These are phyloP conservation scores for Scomber scombrus DNA, from an alignment of 2,113 vertebrate species.

Conservation along the genomic window DNA sequence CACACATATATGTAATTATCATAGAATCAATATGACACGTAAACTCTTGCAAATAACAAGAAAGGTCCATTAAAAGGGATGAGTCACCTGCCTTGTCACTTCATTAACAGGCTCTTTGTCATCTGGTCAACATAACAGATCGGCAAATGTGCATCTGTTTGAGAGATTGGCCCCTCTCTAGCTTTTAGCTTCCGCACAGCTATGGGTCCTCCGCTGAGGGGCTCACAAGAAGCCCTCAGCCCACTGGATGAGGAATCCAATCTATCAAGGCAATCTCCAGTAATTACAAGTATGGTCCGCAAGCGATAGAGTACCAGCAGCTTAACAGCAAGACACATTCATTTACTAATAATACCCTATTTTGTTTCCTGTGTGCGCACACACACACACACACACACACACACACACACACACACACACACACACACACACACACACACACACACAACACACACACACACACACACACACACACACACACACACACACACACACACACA, in stretches of 20 bases:
- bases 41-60: neutral
- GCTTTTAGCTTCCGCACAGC: neutral
- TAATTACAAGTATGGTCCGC: slow-evolving; percentile 42
- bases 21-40: slow-evolving; percentile 11
- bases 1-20: slow-evolving; percentile 9
- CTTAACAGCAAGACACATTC: slow-evolving; percentile 45
- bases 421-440: slow-evolving; percentile 27
- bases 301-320: slow-evolving; percentile 7
- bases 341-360: slow-evolving; percentile 51
- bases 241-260: slow-evolving; percentile 16
- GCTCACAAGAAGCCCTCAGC: slow-evolving; percentile 20
- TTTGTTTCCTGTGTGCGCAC: slow-evolving; percentile 41
- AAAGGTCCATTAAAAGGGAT: slow-evolving; percentile 7
- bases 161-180: neutral
- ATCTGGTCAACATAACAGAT: slow-evolving; percentile 2
- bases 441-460: slow-evolving; percentile 10
- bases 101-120: slow-evolving; percentile 2
- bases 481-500: slow-evolving; percentile 29
- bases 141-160: slow-evolving; percentile 4
- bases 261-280: slow-evolving; percentile 50
- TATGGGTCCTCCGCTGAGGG: neutral
- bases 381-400: slow-evolving; percentile 9
- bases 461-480: slow-evolving; percentile 26
- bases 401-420: slow-evolving; percentile 25
- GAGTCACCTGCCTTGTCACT: neutral